phyloP scores from a whole-genome alignment of 2,888 invertebrate species.

The Drymonia ruficornis region DNA sequence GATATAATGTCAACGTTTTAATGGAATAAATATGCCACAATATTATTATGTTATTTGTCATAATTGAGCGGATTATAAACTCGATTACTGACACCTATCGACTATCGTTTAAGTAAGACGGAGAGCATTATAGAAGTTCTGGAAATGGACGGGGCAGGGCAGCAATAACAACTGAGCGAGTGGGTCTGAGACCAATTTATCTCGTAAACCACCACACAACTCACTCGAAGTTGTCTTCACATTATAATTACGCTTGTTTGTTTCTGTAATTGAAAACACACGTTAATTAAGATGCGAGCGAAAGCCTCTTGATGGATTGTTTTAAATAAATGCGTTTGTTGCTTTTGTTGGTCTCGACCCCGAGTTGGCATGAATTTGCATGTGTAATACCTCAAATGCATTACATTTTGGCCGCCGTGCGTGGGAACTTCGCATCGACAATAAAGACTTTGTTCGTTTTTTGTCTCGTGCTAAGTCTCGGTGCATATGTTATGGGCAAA shows the following conservation, averaged over 20 bases:
- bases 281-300: constrained; percentile 74
- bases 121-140: background rate
- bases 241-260: constrained; percentile 65
- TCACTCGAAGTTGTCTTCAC: constrained; percentile 30
- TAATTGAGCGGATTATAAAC: background rate
- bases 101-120: background rate
- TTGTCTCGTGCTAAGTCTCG: constrained; percentile 66
- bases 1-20: constrained; percentile 1
- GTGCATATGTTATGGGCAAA: constrained; percentile 35
- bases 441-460: constrained; percentile 54
- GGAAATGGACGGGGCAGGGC: background rate
- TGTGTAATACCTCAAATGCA: constrained; percentile 72
- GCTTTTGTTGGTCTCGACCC: constrained; percentile 52
- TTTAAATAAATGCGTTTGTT: constrained; percentile 49
- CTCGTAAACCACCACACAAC: background rate
- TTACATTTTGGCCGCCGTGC: constrained; percentile 58
- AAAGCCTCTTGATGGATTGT: constrained; percentile 73
- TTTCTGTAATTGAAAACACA: constrained; percentile 77
- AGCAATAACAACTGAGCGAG: background rate
- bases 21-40: background rate
- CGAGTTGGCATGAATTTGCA: constrained; percentile 73
- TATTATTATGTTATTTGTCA: background rate
- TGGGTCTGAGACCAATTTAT: background rate
- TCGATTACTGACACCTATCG: background rate
- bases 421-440: constrained; percentile 69